phyloP scores from a whole-genome alignment of 2,797 vertebrate species.

The Poeciliopsis presidionis region DNA sequence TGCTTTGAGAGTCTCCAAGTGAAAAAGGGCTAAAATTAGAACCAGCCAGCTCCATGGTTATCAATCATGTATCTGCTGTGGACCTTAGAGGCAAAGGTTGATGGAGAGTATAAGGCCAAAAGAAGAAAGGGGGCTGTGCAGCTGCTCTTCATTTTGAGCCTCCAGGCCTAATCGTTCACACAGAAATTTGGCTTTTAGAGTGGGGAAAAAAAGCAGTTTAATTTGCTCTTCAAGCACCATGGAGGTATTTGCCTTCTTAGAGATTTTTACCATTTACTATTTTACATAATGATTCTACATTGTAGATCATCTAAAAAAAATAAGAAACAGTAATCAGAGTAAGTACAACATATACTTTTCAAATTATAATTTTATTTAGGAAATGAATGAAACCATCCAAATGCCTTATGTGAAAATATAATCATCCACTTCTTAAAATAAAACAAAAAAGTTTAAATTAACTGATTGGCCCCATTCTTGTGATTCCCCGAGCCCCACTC shows the following conservation, averaged over 20 bases:
- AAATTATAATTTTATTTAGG: not conserved
- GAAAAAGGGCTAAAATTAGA: slow-evolving; percentile 77
- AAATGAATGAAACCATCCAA: not conserved
- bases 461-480: not conserved
- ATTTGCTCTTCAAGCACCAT: not conserved
- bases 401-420: not conserved
- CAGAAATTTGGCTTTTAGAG: not conserved
- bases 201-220: not conserved
- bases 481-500: not conserved
- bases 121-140: slow-evolving; percentile 37
- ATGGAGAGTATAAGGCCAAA: slow-evolving; percentile 28
- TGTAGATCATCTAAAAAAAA: not conserved
- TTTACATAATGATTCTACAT: not conserved
- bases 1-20: slow-evolving; percentile 60
- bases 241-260: not conserved
- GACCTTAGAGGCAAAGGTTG: slow-evolving; percentile 13
- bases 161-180: not conserved
- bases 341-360: not conserved
- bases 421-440: not conserved
- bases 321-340: not conserved
- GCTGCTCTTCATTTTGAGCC: slow-evolving; percentile 31
- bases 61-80: slow-evolving; percentile 75
- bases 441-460: not conserved
- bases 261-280: not conserved
- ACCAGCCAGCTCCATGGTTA: slow-evolving; percentile 64